Evolutionary conservation across 2,888 invertebrate genomes (phyloP).

Genomic region (Brachyptera risi): DNA sequence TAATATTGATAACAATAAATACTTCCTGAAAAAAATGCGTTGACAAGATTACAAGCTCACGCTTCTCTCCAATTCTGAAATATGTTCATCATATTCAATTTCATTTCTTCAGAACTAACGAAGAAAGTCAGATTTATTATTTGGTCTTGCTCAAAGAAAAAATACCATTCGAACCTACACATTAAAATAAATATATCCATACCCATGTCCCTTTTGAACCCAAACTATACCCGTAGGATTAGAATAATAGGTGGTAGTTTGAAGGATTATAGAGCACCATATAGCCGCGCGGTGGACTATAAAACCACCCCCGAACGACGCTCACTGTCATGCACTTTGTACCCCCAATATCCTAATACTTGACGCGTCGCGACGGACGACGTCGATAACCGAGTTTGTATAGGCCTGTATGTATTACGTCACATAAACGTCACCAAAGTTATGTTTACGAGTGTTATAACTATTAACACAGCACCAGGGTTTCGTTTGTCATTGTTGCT

Average conservation of each 20-base stretch:
- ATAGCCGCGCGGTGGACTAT: conserved; percentile 5
- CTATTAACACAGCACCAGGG: background rate
- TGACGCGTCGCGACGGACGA: background rate
- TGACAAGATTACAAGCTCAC: no score
- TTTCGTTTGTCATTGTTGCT: conserved; percentile 3
- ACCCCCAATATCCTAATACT: background rate
- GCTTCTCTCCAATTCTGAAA: no score
- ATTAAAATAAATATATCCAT: no score
- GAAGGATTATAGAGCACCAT: background rate
- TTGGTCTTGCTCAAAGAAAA: no score
- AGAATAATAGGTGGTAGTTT: background rate
- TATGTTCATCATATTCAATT: no score
- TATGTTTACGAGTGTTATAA: conserved; percentile 6
- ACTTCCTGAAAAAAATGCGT: no score
- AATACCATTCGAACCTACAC: no score
- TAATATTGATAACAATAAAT: no score
- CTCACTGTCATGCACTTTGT: background rate
- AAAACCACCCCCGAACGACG: conserved; percentile 10
- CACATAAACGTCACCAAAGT: conserved; percentile 6
- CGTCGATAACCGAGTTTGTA: conserved; percentile 12
- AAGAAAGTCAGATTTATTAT: no score
- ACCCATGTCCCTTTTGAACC: background rate
- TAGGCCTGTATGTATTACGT: background rate
- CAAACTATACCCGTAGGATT: background rate
- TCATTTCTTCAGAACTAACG: no score